Conservation (phyloP, 37 sponge, comb jelly and placozoan genomes). For the Petrosia ficiformis region DNA sequence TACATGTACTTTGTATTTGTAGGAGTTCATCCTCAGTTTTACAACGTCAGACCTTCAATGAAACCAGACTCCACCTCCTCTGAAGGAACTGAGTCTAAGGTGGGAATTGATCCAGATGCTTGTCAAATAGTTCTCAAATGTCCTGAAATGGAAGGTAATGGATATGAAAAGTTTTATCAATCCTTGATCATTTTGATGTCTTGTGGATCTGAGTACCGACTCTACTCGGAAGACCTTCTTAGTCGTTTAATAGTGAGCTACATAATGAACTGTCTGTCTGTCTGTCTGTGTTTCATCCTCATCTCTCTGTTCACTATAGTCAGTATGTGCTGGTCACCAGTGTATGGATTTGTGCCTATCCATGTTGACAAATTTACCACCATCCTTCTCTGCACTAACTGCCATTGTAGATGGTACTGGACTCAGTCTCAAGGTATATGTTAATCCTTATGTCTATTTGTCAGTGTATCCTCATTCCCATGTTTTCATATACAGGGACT, state of each 20-base stretch:
- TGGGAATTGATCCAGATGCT: constrained; percentile 2
- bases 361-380: constrained; percentile 60
- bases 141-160: constrained; percentile 18
- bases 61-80: constrained; percentile 3
- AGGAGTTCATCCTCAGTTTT: constrained; percentile 43
- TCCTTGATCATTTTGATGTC: constrained; percentile 36
- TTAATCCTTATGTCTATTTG: too few relatives aligned
- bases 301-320: background rate
- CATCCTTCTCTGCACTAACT: constrained; percentile 24
- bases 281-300: background rate
- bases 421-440: constrained; percentile 36
- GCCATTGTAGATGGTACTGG: constrained; percentile 31
- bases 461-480: too few relatives aligned
- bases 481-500: constrained; percentile 16
- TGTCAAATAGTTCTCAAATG: background rate
- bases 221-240: background rate
- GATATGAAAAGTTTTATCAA: constrained; percentile 6
- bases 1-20: background rate
- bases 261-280: background rate
- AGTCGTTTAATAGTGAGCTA: constrained; percentile 23
- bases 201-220: constrained; percentile 27
- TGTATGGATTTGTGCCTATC: constrained; percentile 29
- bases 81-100: constrained; percentile 9
- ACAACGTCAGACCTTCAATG: constrained; percentile 46
- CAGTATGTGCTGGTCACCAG: constrained; percentile 56